phyloP scores from a whole-genome alignment of 2,888 invertebrate species.

The Liopterus haemorrhoidalis region DNA sequence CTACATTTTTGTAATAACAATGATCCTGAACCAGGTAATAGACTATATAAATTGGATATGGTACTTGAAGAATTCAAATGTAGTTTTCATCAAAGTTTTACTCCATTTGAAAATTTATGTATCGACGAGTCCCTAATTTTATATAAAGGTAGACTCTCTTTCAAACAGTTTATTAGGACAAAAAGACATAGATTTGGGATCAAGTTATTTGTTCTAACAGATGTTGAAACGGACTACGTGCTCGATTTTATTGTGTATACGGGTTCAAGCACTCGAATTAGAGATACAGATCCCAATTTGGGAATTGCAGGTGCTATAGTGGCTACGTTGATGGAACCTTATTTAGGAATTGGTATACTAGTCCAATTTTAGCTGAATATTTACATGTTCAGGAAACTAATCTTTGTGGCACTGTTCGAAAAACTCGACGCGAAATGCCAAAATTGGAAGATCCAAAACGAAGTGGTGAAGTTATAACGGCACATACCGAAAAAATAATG shows the following conservation, averaged over 20 bases:
- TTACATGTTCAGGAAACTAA: conserved; percentile 18
- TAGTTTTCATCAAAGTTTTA: too few relatives aligned
- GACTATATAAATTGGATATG: conserved; percentile 28
- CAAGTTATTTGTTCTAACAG: conserved; percentile 33
- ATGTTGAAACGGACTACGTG: conserved; percentile 30
- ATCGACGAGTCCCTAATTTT: conserved; percentile 28
- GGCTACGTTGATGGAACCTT: conserved; percentile 25
- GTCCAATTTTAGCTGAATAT: conserved; percentile 22
- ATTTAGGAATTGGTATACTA: conserved; percentile 34
- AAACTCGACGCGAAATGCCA: conserved; percentile 3
- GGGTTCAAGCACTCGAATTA: conserved; percentile 21
- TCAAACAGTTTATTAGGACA: conserved; percentile 27
- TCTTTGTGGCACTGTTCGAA: conserved; percentile 9
- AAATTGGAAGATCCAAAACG: not conserved
- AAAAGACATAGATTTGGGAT: conserved; percentile 30
- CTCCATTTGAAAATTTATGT: conserved; percentile 27
- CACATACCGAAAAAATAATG: conserved; percentile 6
- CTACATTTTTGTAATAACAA: conserved; percentile 31
- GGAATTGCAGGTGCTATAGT: conserved; percentile 28
- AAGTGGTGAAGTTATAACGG: not conserved
- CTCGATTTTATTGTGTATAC: conserved; percentile 32
- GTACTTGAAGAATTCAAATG: too few relatives aligned
- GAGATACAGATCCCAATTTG: conserved; percentile 13
- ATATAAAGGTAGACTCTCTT: conserved; percentile 25
- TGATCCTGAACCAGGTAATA: conserved; percentile 17